Conservation (phyloP, 1,140 invertebrate species). For the Drosophila tristis region DNA sequence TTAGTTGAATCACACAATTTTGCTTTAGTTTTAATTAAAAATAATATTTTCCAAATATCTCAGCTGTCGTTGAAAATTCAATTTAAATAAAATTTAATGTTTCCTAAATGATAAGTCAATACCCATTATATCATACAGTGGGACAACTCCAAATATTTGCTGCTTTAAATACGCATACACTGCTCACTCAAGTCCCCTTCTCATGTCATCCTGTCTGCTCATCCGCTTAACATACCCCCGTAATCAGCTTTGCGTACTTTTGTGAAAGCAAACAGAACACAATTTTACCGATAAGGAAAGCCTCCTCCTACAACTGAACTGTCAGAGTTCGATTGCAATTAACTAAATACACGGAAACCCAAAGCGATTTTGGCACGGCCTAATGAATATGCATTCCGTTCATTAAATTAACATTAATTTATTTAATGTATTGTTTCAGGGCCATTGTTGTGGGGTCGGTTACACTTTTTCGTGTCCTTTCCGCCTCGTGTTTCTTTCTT, state of each 20-base stretch:
- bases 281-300: constrained; percentile 8
- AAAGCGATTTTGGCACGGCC: constrained; percentile 42
- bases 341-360: constrained; percentile 65
- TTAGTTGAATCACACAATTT: background rate
- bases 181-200: background rate
- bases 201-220: background rate
- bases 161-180: constrained; percentile 7
- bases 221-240: constrained; percentile 14
- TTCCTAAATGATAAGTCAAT: too few species aligned
- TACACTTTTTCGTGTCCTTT: constrained; percentile 2
- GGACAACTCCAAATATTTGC: background rate
- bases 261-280: constrained; percentile 13
- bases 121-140: too few species aligned
- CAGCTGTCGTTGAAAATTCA: too few species aligned
- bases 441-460: constrained; percentile 42
- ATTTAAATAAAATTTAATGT: too few species aligned
- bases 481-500: constrained; percentile 31
- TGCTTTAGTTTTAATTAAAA: too few species aligned
- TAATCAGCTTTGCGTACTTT: constrained; percentile 22
- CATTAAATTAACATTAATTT: constrained; percentile 81
- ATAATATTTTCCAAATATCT: too few species aligned
- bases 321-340: constrained; percentile 71
- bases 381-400: constrained; percentile 81
- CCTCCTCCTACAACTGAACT: background rate
- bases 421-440: constrained; percentile 74